Base-by-base conservation (phyloP, 2,888 invertebrate species). In the Amphimallon solstitiale region DNA sequence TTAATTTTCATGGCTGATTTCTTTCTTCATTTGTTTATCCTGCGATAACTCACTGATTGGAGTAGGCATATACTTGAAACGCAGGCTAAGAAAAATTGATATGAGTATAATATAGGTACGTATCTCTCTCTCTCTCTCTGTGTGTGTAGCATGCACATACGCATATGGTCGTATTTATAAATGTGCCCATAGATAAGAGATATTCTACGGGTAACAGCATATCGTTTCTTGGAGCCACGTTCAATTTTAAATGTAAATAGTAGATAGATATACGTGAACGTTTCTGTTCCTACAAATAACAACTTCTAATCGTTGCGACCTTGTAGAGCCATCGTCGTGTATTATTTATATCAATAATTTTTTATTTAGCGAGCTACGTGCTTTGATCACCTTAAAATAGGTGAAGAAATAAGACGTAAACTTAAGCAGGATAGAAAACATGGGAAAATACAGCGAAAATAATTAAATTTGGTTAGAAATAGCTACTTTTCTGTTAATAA, bases 231-330 rank as follows among this genome's bases (percentile, higher is more conserved):
- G 9, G 21, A 54, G 52, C 2, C 52, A 38, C 19, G 19, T 38
- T 54, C 19, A 51, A 54, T 54, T 54, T 54, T 17, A 43, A 56
- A 56, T 40, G 43, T 56, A 56, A 43, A 54, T 38, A 54, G 19
- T 54, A 21, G 38, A 12, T 54, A 21, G 38, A 54, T 54, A 38
- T 34, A 34, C 52, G 38, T 51, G 38, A 40, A 23, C 40, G 43
- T 56, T 56, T 56, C 56, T 56, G 14, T n/a, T 4, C 23, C 3
- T 29, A 56, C 56, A 40, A 56, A 54, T 54, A 54, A 56, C 40
- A 49, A 23, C 40, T 56, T 40, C 23, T 56, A 56, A 56, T 56
- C 56, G 43, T 56, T 56, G 40, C 15, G 43, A 56, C 56, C 56
- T 56, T 56, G 56, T 56, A 56, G 14, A 56, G 40, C 40, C 40